Percentiles rank a stretch among this genome's conserved stretches.
phyloP scores from a whole-genome alignment of 2,113 vertebrate genomes.

The Hirundichthys speculiger region DNA sequence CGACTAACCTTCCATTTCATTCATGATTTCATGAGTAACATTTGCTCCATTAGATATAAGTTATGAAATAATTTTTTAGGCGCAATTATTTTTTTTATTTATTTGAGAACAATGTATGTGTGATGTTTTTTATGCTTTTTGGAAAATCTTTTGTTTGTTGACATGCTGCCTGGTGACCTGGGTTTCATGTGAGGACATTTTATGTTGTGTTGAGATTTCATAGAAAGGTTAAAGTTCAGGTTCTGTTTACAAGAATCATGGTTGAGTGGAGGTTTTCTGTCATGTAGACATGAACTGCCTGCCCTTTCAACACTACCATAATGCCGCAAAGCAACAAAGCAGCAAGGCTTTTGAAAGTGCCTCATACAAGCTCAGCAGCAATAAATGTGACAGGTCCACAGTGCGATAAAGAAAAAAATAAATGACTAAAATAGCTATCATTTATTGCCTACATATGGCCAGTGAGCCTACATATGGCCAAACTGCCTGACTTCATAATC shows the following conservation, averaged over 20 bases:
- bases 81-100: too few species aligned
- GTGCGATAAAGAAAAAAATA: not conserved
- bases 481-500: too few species aligned
- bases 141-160: not conserved
- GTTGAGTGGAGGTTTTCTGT: conserved; percentile 36
- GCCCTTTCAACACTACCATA: conserved; percentile 18
- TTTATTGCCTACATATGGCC: not conserved
- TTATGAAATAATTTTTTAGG: too few species aligned
- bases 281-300: conserved; percentile 23
- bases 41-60: too few species aligned
- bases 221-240: conserved; percentile 38
- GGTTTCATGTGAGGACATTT: not conserved
- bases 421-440: not conserved
- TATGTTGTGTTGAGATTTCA: conserved; percentile 9
- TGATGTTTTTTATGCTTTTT: not conserved
- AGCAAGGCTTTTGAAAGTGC: not conserved
- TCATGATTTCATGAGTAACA: too few species aligned
- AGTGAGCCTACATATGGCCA: not conserved
- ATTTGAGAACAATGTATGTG: not conserved
- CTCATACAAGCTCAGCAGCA: not conserved
- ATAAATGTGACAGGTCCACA: not conserved
- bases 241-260: conserved; percentile 27
- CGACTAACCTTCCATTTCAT: too few species aligned
- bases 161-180: not conserved
- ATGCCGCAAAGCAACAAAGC: conserved; percentile 5